Percentiles rank a stretch among this genome's conserved stretches.
Conservation (phyloP, 1,140 invertebrate genomes). For the Sogatella furcifera region DNA sequence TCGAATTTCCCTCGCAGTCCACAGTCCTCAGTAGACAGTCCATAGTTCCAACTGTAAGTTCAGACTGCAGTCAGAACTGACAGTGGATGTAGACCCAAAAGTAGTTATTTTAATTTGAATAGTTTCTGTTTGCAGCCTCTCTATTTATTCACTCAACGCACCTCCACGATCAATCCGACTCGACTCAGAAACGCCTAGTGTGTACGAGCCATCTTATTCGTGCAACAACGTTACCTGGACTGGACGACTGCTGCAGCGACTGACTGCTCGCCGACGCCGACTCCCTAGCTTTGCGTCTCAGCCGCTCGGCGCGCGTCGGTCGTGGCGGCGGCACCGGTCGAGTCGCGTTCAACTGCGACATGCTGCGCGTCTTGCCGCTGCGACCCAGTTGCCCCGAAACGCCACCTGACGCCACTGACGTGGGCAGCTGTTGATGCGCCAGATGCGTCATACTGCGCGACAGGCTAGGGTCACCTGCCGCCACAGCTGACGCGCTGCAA, state of each 20-base stretch:
- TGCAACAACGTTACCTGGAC: constrained; percentile 41
- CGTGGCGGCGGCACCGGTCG: constrained; percentile 34
- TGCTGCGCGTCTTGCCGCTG: constrained; percentile 41
- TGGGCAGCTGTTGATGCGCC: constrained; percentile 18
- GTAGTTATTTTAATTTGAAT: too few species aligned
- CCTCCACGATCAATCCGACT: too few species aligned
- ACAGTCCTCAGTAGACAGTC: too few species aligned
- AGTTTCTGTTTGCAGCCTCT: too few species aligned
- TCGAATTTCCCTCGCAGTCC: too few species aligned
- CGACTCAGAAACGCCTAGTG: too few species aligned
- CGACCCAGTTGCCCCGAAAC: constrained; percentile 31
- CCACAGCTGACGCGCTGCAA: background rate
- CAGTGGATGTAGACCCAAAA: too few species aligned
- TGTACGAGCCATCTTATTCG: too few species aligned
- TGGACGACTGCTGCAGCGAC: constrained; percentile 8
- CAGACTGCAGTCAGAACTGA: too few species aligned
- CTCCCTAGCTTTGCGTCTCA: constrained; percentile 41
- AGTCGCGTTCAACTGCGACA: constrained; percentile 36
- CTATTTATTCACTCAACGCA: too few species aligned
- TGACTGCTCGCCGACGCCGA: constrained; percentile 23
- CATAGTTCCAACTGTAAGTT: too few species aligned
- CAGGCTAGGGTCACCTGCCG: constrained; percentile 24
- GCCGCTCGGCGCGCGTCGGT: constrained; percentile 41
- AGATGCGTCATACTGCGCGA: constrained; percentile 31
- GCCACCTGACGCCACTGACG: constrained; percentile 26